Base-by-base conservation (phyloP, 2,113 vertebrate species). In the Ardeotis arabs region DNA sequence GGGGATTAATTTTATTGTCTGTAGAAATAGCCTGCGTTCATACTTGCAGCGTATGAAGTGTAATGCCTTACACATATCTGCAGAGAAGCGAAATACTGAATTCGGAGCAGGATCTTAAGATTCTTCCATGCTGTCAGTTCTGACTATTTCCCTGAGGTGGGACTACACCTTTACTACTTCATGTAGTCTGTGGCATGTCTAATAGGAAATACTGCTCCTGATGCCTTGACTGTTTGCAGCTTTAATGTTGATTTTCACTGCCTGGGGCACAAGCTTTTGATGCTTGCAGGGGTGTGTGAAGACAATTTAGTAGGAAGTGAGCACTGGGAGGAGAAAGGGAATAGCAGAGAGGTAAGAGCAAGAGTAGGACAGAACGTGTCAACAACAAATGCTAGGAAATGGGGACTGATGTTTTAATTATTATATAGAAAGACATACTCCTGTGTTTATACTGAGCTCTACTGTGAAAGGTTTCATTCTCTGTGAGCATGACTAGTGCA, bases 401-500 rank as follows among this genome's bases (percentile, higher is more conserved):
- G 19, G 20, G 39, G 41, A n/a, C 7, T 31, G 4, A 16, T 66
- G 3, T 55, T 72, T 83, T 49, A 73, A 23, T 35, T 56, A 29
- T 8, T 27, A 21, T 52, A 17, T 4, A 24, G 7, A 9, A 69
- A 86, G n/a, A 37, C 10, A 49, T 15, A 53, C 29, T 28, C 24
- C 27, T 41, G 17, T 45, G 41, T 77, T 88, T 74, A 14, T 50
- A 37, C 29, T 28, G 33, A 74, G 4, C 18, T 10, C 21, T 67
- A 2, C 14, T 47, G 20, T 67, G 55, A 53, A 93, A 76, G 9
- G 28, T 4, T 4, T 45, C 4, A 2, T 20, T 66, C 45, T 69
- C 39, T 77, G 21, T 37, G 18, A 37, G 28, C 9, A 11, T 63
- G 16, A 22, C n/a, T 27, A 29, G 21, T 0, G 0, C 33, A 7